phyloP scores from a whole-genome alignment of 2,113 vertebrate genomes.

The Coregonus clupeaformis region DNA sequence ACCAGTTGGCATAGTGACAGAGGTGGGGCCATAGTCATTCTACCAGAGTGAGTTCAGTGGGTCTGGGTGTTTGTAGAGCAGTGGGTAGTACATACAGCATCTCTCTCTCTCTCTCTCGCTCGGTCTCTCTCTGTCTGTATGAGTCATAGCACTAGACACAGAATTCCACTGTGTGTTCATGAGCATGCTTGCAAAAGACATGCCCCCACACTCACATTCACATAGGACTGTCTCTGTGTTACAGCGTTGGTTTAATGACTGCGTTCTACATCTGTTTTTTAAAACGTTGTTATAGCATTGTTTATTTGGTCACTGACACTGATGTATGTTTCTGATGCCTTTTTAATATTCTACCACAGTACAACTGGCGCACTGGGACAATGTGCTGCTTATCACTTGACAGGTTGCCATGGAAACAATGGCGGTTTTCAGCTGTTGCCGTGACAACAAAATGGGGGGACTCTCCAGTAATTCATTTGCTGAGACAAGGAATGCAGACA shows the following conservation, averaged over 20 bases:
- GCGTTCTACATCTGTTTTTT: no score
- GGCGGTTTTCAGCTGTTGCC: constrained; percentile 54
- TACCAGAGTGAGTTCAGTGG: constrained; percentile 21
- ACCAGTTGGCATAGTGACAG: no score
- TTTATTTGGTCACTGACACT: neutral
- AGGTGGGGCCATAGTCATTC: no score
- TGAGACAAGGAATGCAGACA: no score
- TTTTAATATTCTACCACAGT: neutral
- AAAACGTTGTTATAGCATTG: neutral
- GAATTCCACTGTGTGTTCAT: constrained; percentile 40
- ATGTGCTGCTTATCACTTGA: constrained; percentile 22
- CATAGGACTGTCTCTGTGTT: neutral
- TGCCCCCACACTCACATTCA: neutral
- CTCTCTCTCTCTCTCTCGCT: neutral
- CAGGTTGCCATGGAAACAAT: constrained; percentile 50
- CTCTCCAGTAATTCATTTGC: no score
- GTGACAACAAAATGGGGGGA: constrained; percentile 54
- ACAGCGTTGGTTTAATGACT: neutral
- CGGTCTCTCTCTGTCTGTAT: constrained; percentile 20
- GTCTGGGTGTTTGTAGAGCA: constrained; percentile 55
- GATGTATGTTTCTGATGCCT: neutral
- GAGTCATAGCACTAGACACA: constrained; percentile 54
- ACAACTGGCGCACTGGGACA: neutral
- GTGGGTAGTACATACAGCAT: neutral
- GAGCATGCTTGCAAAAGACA: neutral